Evolutionary conservation across 2,797 vertebrate species (phyloP), one percentile per base, ranked within the genome.

Genomic region (Huso huso): DNA sequence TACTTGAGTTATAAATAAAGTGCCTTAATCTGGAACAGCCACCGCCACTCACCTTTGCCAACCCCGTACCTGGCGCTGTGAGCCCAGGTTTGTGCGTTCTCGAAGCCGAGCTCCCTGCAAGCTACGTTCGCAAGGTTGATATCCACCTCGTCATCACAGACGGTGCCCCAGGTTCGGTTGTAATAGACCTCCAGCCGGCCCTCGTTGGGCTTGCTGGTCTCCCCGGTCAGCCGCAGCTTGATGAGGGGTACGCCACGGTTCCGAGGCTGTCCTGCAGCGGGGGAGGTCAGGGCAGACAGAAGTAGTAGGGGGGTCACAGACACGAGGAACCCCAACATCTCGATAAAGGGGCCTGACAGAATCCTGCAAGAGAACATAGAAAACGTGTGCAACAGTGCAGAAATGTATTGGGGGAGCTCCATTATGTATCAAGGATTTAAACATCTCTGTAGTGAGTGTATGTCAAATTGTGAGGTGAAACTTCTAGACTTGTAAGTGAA

Each of bases 21-120:
- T 37, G 3, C 37, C 37, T 4, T 37, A 0, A 37, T 37, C 37
- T 37, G 37, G 4, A 4, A 4, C n/a, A 55, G 4, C 37, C 64
- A 37, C 37, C 37, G 37, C 37, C 74, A 78, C 88, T 86, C 86
- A 98, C 97, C 97, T 55, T 90, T 77, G 76, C 97, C 97, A 72
- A 89, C 90, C 73, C 97, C 97, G 9, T 96, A 98, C 72, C 91
- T 92, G 48, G 97, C 95, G 69, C 96, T 99, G 72, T 98, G 97
- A 1, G 95, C 94, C 97, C 97, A 99, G 65, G 94, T 97, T 67
- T 95, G 65, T 6, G 93, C 93, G 0, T 77, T 75, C 50, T 91
- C 82, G 71, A 91, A 99, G 13, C 96, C 97, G 78, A 99, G 87
- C 71, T 99, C 92, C 50, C 87, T 82, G 78, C 97, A 99, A 76